Evolutionary conservation across 2,113 vertebrate genomes (phyloP), one percentile per base, ranked within the genome.

Genomic region (Polyodon spathula): DNA sequence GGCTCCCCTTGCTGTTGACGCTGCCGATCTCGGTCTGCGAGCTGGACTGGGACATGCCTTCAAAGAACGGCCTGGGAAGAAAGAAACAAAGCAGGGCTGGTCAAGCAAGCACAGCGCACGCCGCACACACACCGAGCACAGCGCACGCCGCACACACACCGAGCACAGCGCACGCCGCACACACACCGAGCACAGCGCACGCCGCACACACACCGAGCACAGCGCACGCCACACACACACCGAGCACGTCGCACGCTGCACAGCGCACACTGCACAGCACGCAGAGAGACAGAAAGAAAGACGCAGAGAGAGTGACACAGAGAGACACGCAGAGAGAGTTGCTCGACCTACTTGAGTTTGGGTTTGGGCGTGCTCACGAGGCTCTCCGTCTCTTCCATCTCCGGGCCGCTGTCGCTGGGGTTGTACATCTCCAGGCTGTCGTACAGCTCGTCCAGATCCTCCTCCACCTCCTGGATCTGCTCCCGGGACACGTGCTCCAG

Each of bases 401-500:
- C 94, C 0, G 93, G 93, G 1, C 94, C 93, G 0, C 93, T 96
- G 85, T 97, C 94, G 1, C 93, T 95, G 66, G 93, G 94, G 73
- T 96, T 97, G 79, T 94, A 95, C 86, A 97, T 92, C 74, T 94
- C 93, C 72, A 97, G 79, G 61, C 92, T 94, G 69, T 97, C 93
- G 0, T 96, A 97, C 0, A 97, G 86, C 62, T 92, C 91, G 4
- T 97, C 93, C 75, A 97, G 66, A 52, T 93, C 94, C 75, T 94
- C 89, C 63, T 95, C 93, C 52, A 94, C 93, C 61, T 93, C 92
- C 64, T 94, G 87, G 64, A 95, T 97, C 81, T 95, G 91, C 68
- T 94, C 93, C 11, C 87, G 77, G 4, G 93, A 93, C 37, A 95
- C 94, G 0, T 95, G 92, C 59, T 95, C 94, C 71, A 97, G 73